phyloP scores from a whole-genome alignment of 2,113 vertebrate species.

The Oceanites oceanicus region DNA sequence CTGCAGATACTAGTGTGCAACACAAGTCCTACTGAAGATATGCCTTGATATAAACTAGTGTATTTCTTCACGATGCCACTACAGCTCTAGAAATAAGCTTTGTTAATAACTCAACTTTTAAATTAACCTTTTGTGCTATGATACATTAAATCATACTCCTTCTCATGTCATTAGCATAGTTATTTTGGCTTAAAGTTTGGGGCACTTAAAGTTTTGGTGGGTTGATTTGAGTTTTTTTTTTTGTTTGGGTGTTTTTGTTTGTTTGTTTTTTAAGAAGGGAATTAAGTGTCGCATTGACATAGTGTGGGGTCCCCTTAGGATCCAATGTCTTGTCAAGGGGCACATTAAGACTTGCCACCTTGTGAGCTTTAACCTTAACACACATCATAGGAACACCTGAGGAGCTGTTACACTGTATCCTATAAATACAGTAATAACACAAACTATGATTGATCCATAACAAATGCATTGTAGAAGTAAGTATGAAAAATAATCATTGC shows the following conservation, averaged over 20 bases:
- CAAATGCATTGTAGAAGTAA: neutral
- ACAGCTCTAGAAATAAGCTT: neutral
- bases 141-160: neutral
- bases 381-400: neutral
- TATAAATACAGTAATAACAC: neutral
- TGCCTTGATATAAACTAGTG: neutral
- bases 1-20: neutral
- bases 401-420: neutral
- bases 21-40: neutral
- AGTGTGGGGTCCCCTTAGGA: neutral
- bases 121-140: neutral
- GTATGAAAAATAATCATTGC: neutral
- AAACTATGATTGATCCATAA: neutral
- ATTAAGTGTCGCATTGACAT: neutral
- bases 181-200: neutral
- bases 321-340: neutral
- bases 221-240: neutral
- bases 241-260: neutral
- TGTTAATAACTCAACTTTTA: neutral
- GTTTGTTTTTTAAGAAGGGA: neutral
- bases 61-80: neutral
- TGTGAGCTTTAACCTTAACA: neutral
- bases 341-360: neutral
- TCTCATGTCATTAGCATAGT: neutral
- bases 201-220: too few species aligned